These are phyloP conservation scores for Meteorus cinctellus DNA, from an alignment of 2,888 invertebrate genomes.

Conservation along the genomic window DNA sequence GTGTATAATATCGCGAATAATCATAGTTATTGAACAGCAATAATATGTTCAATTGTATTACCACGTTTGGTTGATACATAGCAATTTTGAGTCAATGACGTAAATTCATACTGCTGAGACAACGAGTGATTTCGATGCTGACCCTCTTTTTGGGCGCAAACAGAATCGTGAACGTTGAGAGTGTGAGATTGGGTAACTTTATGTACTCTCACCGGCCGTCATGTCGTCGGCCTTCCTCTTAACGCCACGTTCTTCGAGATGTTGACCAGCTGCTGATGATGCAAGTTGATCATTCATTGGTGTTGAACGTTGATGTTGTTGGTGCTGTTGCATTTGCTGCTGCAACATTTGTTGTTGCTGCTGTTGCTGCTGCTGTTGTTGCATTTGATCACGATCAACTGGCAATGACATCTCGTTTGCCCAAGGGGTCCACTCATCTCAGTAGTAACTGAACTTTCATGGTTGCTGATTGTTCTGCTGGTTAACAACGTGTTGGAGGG, in stretches of 20 bases:
- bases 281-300: conserved; percentile 58
- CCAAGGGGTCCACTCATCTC: conserved; percentile 76
- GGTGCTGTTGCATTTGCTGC: conserved; percentile 52
- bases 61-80: conserved; percentile 46
- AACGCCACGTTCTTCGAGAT: conserved; percentile 65
- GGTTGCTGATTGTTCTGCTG: conserved; percentile 77
- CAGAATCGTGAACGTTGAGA: conserved; percentile 4
- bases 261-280: conserved; percentile 56
- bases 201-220: conserved; percentile 61
- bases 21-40: conserved; percentile 8
- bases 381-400: conserved; percentile 51
- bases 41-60: background rate
- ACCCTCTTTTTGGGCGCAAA: conserved; percentile 69
- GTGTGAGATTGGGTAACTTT: conserved; percentile 1
- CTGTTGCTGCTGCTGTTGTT: conserved; percentile 56
- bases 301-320: conserved; percentile 58
- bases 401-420: conserved; percentile 64
- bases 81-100: conserved; percentile 9
- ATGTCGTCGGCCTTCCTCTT: conserved; percentile 71
- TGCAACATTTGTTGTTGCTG: conserved; percentile 55
- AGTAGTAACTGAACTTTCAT: conserved; percentile 89
- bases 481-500: conserved; percentile 76
- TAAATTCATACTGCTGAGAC: conserved; percentile 68
- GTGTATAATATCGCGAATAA: background rate
- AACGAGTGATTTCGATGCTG: conserved; percentile 66